Evolutionary conservation across 1,140 invertebrate genomes (phyloP).

Genomic region (Phymorhynchus buccinoides): DNA sequence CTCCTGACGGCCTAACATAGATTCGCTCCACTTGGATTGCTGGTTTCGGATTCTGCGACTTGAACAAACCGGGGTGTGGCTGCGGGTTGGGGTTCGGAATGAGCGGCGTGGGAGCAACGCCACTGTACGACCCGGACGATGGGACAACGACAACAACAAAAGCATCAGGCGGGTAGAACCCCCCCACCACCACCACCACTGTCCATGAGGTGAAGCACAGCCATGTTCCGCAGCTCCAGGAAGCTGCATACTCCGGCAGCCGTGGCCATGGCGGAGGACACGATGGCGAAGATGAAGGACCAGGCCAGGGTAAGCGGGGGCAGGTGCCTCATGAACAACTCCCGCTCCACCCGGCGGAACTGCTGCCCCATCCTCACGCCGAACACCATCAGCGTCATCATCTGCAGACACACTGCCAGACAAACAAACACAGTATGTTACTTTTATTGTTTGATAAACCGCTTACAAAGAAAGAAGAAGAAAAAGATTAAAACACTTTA

Average conservation of each 20-base stretch:
- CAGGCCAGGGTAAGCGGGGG: conserved; percentile 48
- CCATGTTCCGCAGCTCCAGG: conserved; percentile 52
- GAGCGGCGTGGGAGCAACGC: too few relatives aligned
- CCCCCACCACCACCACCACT: not conserved
- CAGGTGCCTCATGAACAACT: conserved; percentile 42
- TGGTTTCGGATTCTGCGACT: too few relatives aligned
- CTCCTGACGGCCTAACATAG: too few relatives aligned
- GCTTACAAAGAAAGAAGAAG: not conserved
- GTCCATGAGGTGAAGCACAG: conserved; percentile 26
- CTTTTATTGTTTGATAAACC: not conserved
- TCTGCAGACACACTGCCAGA: conserved; percentile 54
- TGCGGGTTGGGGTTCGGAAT: too few relatives aligned
- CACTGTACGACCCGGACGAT: too few relatives aligned
- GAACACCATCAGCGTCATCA: conserved; percentile 57
- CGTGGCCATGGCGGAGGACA: conserved; percentile 50
- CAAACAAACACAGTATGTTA: not conserved
- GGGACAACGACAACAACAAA: too few relatives aligned
- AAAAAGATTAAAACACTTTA: too few relatives aligned
- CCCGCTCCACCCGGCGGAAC: conserved; percentile 36
- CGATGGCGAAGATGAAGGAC: conserved; percentile 52
- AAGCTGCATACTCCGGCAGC: conserved; percentile 49
- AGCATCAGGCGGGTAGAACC: too few relatives aligned
- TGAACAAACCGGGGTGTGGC: too few relatives aligned
- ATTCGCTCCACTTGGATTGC: too few relatives aligned
- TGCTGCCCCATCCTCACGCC: conserved; percentile 50